Evolutionary conservation across 2,797 vertebrate genomes (phyloP).

Genomic region (Darevskia mixta): DNA sequence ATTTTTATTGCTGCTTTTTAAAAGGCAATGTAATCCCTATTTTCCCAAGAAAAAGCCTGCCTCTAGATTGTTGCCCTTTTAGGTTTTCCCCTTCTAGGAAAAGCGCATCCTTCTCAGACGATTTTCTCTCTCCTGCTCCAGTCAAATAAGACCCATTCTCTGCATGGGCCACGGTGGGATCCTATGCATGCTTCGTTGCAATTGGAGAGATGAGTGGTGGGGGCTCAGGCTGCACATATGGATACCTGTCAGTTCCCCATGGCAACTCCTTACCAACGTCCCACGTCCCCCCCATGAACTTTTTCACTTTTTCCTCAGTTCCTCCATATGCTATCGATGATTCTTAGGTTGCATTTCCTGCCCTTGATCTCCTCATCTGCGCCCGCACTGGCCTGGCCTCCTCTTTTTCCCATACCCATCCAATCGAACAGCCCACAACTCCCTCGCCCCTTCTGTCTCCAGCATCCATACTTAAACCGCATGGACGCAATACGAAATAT

Average conservation of each 20-base stretch:
- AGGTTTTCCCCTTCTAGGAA: neutral
- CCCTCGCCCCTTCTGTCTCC: accelerated
- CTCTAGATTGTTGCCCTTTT: slow-evolving; percentile 21
- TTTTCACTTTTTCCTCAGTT: neutral
- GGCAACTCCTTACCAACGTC: neutral
- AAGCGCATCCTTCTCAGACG: slow-evolving; percentile 1
- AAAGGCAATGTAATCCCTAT: slow-evolving; percentile 44
- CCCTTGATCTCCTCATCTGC: neutral
- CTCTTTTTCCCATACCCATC: no score
- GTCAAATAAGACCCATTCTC: neutral
- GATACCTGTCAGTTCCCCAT: neutral
- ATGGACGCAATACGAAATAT: no score
- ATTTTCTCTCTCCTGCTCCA: neutral
- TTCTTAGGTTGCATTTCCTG: neutral
- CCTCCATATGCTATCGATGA: neutral
- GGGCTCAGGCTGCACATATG: neutral
- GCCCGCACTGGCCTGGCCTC: neutral
- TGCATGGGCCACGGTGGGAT: neutral
- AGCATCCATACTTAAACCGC: neutral
- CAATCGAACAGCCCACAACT: neutral
- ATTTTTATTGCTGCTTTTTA: slow-evolving; percentile 29
- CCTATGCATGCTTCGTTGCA: neutral
- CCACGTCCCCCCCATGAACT: neutral
- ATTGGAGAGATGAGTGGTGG: no score
- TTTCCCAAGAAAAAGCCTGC: slow-evolving; percentile 1